phyloP scores from a whole-genome alignment of 2,888 invertebrate genomes.

The Gerris lacustris region DNA sequence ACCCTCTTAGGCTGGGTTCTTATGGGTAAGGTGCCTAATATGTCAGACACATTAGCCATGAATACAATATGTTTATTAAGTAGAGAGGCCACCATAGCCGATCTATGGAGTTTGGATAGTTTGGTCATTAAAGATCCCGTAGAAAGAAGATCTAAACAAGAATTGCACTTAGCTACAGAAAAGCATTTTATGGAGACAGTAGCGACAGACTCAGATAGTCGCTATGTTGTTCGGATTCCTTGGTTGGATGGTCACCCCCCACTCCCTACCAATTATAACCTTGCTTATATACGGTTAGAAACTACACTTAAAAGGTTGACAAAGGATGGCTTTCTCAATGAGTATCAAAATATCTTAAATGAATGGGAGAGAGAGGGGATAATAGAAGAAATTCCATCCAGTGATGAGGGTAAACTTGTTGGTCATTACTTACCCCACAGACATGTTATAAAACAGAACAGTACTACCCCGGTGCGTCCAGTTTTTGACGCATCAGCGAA shows the following conservation, averaged over 20 bases:
- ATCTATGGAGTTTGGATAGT: constrained; percentile 4
- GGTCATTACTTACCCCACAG: constrained; percentile 24
- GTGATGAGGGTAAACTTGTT: neutral
- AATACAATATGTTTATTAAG: neutral
- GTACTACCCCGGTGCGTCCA: constrained; percentile 25
- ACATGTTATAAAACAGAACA: constrained; percentile 22
- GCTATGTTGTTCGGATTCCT: constrained; percentile 14
- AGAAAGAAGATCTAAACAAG: constrained; percentile 1
- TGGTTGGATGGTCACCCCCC: constrained; percentile 16
- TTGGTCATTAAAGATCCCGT: neutral
- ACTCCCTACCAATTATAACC: constrained; percentile 7
- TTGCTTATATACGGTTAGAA: constrained; percentile 3
- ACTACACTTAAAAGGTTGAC: constrained; percentile 9
- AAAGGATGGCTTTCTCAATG: neutral
- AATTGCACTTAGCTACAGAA: neutral
- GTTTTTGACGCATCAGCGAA: constrained; percentile 28
- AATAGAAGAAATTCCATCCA: constrained; percentile 10
- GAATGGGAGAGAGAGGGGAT: constrained; percentile 15
- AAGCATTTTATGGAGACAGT: constrained; percentile 13
- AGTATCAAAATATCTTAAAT: constrained; percentile 9
- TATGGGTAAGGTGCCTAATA: constrained; percentile 11
- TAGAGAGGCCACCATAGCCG: neutral
- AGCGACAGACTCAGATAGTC: constrained; percentile 7
- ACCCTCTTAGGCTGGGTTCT: constrained; percentile 14
- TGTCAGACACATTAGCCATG: neutral